Base-by-base conservation (phyloP, 1,140 invertebrate genomes). In the Pinna nobilis region DNA sequence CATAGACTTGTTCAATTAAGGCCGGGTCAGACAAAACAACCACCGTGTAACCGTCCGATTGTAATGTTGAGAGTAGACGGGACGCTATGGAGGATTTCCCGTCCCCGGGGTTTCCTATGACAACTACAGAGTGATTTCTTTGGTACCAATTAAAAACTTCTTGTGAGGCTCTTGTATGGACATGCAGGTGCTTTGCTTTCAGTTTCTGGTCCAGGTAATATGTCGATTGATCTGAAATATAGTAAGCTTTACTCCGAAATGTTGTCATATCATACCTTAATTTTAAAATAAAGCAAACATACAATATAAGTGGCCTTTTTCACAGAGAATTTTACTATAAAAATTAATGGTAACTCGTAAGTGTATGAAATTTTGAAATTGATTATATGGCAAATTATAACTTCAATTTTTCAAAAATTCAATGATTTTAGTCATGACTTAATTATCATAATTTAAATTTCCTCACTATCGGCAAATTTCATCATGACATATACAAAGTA, bases 71-170 rank as follows among this genome's bases (percentile, higher is more conserved):
- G 2, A 74, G 65, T 23, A 74, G 1, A 18, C 53, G 49, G 7
- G 61, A 30, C 5, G 65, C 72, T 0, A 74, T 11, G 4, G 72
- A 41, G 1, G 72, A 53, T 47, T 74, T 74, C 0, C 72, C 72
- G 53, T 68, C 64, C 4, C 72, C 72, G 3, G 72, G 50, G 39
- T 74, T 74, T 25, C 72, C 72, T n/a, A 55, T 61, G 3, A 74
- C 6, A 20, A 28, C 44, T 2, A 74, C n/a, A 11, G 47, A 18
- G 18, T 55, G 44, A 44, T 49, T 66, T 6, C 9, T n/a, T 25
- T 15, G 23, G n/a, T 64, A 50, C 28, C 28, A 25, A 0, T 66
- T 15, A 7, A 50, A 7, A 6, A 53, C 32, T 25, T 25, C 49
- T 5, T 51, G 15, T 13, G 37, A 49, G 13, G 55, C 63, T 33